Conservation (phyloP, 1,140 invertebrate species). For the Hyphantria cunea region DNA sequence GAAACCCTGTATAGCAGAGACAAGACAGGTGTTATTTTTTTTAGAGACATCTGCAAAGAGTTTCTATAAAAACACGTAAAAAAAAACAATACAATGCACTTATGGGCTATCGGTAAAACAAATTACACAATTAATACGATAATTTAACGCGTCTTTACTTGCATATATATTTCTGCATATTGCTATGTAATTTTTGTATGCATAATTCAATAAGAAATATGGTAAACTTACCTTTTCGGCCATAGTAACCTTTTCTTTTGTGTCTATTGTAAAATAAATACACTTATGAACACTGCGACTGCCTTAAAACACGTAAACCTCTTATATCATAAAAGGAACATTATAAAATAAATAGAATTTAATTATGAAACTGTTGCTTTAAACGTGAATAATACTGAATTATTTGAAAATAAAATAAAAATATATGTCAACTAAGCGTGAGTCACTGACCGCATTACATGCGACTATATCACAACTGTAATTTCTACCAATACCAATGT, state of each 20-base stretch:
- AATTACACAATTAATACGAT: neutral
- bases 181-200: neutral
- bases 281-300: slow-evolving; percentile 7
- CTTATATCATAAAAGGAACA: slow-evolving; percentile 23
- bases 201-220: slow-evolving; percentile 2
- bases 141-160: no score
- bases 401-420: slow-evolving; percentile 29
- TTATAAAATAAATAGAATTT: slow-evolving; percentile 12
- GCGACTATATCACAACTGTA: slow-evolving; percentile 5
- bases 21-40: slow-evolving; percentile 45
- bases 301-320: neutral
- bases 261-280: slow-evolving; percentile 13
- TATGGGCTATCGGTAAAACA: neutral
- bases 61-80: neutral
- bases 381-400: slow-evolving; percentile 18
- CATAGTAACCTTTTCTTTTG: slow-evolving; percentile 38
- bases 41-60: slow-evolving; percentile 12
- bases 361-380: slow-evolving; percentile 9
- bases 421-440: slow-evolving; percentile 27
- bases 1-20: slow-evolving; percentile 34
- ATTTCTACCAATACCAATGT: slow-evolving; percentile 17
- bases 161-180: neutral
- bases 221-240: slow-evolving; percentile 46
- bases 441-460: slow-evolving; percentile 26
- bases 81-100: slow-evolving; percentile 2